Base-by-base conservation (phyloP, 2,888 invertebrate genomes). In the Marronus borbonicus region DNA sequence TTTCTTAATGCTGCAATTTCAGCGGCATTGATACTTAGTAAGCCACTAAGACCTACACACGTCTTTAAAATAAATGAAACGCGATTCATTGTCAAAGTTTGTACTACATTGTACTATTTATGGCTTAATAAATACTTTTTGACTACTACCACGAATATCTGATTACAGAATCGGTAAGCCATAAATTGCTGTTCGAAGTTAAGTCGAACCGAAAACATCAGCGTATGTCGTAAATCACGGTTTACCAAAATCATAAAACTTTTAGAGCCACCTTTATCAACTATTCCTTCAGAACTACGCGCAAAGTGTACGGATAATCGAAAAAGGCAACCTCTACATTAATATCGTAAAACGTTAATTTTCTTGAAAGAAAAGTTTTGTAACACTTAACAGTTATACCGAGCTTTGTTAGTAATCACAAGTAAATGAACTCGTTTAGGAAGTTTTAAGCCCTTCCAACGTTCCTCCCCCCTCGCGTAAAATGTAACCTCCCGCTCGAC, bases 401-500 rank as follows among this genome's bases (percentile, higher is more conserved):
- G 44, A 44, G 72, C 72, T 72, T 58, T 72, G 39, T 72, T 58
- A 28, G 60, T 72, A 72, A 72, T 72, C 72, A 58, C 72, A 72
- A 58, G 58, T 39, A 72, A 72, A 58, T 72, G 58, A 72, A 60
- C 72, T 72, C 72, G 72, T 72, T 72, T 72, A 72, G 58, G 39
- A 72, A 72, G 58, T 72, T 72, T 72, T 39, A 58, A 72, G 72
- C 39, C 58, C 17, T 39, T 39, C 10, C 55, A 72, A 58, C 58
- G 44, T 58, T 17, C 17, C 36, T 31, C 28, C 10, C 39, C 36
- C 10, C 39, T 12, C 72, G 2, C 72, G 49, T 50, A 50, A 68
- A 68, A 50, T 28, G 24, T 24, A 20, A n/a, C 52, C 52, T 8
- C 8, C 20, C 66, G 49, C 14, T 24, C 49, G 17, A 49, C 14